phyloP scores from a whole-genome alignment of 1,140 invertebrate species.

The Drosophila oshimai region DNA sequence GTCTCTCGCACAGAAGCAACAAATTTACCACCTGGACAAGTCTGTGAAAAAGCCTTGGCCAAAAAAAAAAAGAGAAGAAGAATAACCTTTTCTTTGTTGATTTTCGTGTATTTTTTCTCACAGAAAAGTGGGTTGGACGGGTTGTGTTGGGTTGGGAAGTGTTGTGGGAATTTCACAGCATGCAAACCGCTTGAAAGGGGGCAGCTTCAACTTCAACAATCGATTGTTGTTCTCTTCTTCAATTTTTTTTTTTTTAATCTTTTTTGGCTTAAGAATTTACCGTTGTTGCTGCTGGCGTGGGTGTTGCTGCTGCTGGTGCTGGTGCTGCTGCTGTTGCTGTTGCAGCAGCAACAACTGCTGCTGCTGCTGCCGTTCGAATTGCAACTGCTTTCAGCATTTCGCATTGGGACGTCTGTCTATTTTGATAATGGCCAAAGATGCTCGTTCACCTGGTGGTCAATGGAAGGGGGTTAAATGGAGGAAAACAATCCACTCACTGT shows the following conservation, averaged over 20 bases:
- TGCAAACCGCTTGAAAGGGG: constrained; percentile 14
- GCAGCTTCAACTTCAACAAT: constrained; percentile 24
- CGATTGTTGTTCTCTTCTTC: background rate
- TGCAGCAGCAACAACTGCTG: background rate
- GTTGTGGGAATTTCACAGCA: constrained; percentile 14
- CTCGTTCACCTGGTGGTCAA: background rate
- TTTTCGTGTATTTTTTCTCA: background rate
- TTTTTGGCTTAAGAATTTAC: constrained; percentile 9
- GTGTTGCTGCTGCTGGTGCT: background rate
- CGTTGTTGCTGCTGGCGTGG: background rate
- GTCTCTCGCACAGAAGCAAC: background rate
- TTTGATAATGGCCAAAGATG: constrained; percentile 29
- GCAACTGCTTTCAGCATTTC: constrained; percentile 12
- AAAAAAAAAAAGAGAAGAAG: too few species aligned
- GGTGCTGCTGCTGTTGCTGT: background rate
- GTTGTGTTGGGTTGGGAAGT: background rate
- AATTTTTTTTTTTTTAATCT: background rate
- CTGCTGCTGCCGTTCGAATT: background rate
- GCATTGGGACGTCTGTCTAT: constrained; percentile 23
- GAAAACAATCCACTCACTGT: background rate
- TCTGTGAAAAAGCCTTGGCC: constrained; percentile 28
- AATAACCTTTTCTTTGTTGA: background rate
- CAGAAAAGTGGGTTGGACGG: background rate
- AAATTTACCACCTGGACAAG: background rate
- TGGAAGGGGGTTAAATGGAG: background rate